Base-by-base conservation (phyloP, 1,140 invertebrate genomes). In the Pinna nobilis region DNA sequence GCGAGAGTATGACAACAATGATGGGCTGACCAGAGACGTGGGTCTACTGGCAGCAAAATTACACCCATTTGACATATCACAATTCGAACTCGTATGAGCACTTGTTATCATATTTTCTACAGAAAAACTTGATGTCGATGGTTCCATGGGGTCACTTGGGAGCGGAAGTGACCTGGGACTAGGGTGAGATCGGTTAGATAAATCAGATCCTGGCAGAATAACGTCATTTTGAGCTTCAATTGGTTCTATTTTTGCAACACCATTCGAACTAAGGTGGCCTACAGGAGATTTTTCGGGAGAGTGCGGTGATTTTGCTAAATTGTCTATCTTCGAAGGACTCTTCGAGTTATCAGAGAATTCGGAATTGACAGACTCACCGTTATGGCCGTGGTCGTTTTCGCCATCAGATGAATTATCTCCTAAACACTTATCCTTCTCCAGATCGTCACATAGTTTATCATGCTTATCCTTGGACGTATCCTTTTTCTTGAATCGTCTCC, bases 401-500 rank as follows among this genome's bases (percentile, higher is more conserved):
- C 41, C 50, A 20, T 64, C 51, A 1, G 71, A 73, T 13, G 66
- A 53, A 11, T 57, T 57, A 23, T 76, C 74, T 15, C 53, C 53
- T 2, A 32, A 15, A 55, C 61, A 55, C n/a, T 59, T 66, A 5
- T 59, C 39, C 20, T 28, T 51, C 7, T 76, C 64, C 15, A 37
- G 37, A 35, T 70, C 68, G n/a, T 70, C 68, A 13, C 23, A 9
- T 33, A 61, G 33, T 33, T 61, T 39, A 15, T 65, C 53, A 13
- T 13, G 2, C 25, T 70, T 68, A 33, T 83, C 82, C 35, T 77
- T 78, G 15, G 64, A 32, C 13, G 72, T 71, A 86, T 98, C 96
- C 86, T 98, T 98, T 90, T 98, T 98, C 91, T 99, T 99, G 89
- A 99, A 99, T 3, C 97, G 93, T 70, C 96, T 74, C n/a, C 88